Conservation (phyloP, 2,113 vertebrate genomes). For the Clinocottus analis region DNA sequence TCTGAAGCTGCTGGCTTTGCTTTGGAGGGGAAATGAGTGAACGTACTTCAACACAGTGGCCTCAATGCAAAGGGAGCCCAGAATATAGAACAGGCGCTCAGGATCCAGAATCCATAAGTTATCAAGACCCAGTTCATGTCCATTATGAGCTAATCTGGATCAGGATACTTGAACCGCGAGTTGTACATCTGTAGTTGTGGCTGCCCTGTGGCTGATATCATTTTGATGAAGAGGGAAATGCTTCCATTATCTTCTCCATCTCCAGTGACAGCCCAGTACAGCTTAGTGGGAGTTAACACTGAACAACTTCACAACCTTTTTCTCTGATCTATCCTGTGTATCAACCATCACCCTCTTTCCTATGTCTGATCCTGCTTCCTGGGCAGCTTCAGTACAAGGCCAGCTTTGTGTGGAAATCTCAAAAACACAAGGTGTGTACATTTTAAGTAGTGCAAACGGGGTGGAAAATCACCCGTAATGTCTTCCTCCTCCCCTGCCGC, state of each 20-base stretch:
- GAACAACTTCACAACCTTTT: slow-evolving; percentile 40
- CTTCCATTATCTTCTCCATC: slow-evolving; percentile 48
- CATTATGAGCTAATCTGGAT: slow-evolving; percentile 54
- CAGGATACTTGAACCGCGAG: slow-evolving; percentile 30
- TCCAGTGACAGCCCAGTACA: slow-evolving; percentile 38
- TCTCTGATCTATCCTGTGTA: slow-evolving; percentile 41
- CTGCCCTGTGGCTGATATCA: slow-evolving; percentile 53
- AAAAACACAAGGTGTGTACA: slow-evolving; percentile 63
- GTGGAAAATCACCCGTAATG: slow-evolving; percentile 75
- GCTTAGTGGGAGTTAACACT: slow-evolving; percentile 34
- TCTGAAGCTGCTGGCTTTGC: slow-evolving; percentile 60
- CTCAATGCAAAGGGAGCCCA: slow-evolving; percentile 30
- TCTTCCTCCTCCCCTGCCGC: slow-evolving; percentile 50
- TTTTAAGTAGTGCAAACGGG: slow-evolving; percentile 60
- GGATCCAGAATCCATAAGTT: slow-evolving; percentile 48
- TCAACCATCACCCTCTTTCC: slow-evolving; percentile 56
- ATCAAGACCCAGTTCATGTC: slow-evolving; percentile 52
- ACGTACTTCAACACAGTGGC: slow-evolving; percentile 25
- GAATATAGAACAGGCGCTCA: slow-evolving; percentile 37
- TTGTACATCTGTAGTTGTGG: slow-evolving; percentile 40
- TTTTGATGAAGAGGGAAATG: slow-evolving; percentile 27
- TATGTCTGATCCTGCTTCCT: slow-evolving; percentile 64
- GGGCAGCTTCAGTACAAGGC: slow-evolving; percentile 50
- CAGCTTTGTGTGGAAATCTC: slow-evolving; percentile 67
- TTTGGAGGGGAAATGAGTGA: slow-evolving; percentile 27